These are phyloP conservation scores for Phengaris arion DNA, from an alignment of 2,888 invertebrate genomes.

Conservation along the genomic window DNA sequence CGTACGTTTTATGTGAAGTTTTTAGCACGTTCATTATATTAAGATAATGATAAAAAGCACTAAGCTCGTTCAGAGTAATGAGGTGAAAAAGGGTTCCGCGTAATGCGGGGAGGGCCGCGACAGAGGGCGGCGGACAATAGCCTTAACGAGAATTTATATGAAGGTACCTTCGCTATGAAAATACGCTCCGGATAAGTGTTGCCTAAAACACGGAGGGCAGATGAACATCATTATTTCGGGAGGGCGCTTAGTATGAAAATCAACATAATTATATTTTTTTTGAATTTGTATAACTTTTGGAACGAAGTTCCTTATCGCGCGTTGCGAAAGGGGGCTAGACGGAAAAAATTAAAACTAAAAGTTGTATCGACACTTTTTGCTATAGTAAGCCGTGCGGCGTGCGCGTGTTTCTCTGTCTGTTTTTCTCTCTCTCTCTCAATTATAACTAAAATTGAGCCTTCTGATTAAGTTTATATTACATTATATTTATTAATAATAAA, in stretches of 20 bases:
- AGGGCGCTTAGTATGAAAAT: background rate
- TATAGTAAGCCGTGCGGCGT: too few relatives aligned
- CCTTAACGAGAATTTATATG: conserved; percentile 43
- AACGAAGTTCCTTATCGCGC: too few relatives aligned
- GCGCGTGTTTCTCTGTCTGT: too few relatives aligned
- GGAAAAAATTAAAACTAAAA: too few relatives aligned
- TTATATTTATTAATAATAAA: too few relatives aligned
- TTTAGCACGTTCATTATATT: conserved; percentile 30
- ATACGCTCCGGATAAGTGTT: conserved; percentile 26
- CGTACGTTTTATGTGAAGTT: conserved; percentile 24
- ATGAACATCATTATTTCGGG: conserved; percentile 5
- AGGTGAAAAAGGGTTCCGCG: conserved; percentile 40
- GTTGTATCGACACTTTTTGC: too few relatives aligned
- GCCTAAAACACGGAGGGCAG: conserved; percentile 12
- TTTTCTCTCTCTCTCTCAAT: too few relatives aligned
- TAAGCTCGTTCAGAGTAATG: conserved; percentile 37
- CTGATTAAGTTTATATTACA: too few relatives aligned
- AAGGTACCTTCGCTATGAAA: conserved; percentile 34
- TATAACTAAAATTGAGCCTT: too few relatives aligned
- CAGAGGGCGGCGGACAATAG: conserved; percentile 39
- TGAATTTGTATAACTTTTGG: background rate
- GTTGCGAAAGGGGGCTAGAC: too few relatives aligned
- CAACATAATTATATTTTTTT: background rate
- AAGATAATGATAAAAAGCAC: conserved; percentile 31
- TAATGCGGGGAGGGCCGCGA: conserved; percentile 34